Conservation (phyloP, 2,113 vertebrate species). For the Crotalus helleri region DNA sequence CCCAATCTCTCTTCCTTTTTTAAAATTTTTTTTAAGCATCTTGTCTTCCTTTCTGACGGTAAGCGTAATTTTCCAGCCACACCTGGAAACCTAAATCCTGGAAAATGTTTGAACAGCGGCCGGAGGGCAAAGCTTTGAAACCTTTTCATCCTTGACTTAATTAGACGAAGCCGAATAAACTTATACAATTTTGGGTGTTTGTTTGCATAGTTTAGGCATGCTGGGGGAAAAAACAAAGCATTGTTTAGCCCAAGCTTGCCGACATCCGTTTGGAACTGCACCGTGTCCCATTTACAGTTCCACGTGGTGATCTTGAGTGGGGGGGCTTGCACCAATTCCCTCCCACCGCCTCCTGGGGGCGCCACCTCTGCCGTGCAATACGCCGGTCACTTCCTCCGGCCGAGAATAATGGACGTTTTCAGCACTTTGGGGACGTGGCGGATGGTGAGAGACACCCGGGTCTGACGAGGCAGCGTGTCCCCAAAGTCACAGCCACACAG, state of each 20-base stretch:
- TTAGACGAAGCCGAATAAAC: background rate
- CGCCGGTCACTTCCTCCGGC: constrained; percentile 57
- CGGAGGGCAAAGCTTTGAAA: background rate
- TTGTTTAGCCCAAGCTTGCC: background rate
- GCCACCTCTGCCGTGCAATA: no score
- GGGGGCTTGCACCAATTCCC: background rate
- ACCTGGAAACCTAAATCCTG: background rate
- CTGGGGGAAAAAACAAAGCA: background rate
- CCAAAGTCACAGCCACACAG: constrained; percentile 52
- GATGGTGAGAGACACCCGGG: constrained; percentile 84
- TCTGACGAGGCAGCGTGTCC: constrained; percentile 70
- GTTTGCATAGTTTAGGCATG: background rate
- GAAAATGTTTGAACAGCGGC: background rate
- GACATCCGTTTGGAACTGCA: background rate
- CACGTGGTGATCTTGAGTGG: background rate
- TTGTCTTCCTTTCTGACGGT: background rate
- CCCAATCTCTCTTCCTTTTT: background rate
- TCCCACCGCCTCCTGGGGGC: background rate
- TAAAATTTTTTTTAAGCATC: background rate
- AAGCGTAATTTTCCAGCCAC: background rate
- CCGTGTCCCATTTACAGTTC: background rate
- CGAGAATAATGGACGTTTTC: constrained; percentile 71
- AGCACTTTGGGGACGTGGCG: constrained; percentile 85
- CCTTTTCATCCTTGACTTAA: background rate
- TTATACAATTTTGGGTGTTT: background rate